Base-by-base conservation (phyloP, 1,140 invertebrate genomes). In the Maniola jurtina region DNA sequence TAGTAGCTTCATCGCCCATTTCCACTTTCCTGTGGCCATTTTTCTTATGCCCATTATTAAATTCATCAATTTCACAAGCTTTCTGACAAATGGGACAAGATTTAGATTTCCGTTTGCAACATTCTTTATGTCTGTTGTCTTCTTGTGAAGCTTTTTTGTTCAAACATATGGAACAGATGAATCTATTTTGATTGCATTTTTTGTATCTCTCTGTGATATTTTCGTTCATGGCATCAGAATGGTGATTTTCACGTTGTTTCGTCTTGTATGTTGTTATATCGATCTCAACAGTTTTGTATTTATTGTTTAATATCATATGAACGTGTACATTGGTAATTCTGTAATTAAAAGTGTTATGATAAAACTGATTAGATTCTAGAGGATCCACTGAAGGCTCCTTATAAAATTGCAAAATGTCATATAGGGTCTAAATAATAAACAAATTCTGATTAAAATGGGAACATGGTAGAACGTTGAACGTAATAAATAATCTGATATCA, bases 111-210 rank as follows among this genome's bases (percentile, higher is more conserved):
- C 59, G 64, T 68, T 75, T 72, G 58, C 61, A 63, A 10, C 66
- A 61, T 57, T 76, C 74, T 9, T 58, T 16, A 56, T 61, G 68
- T 45, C 47, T 65, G 13, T 10, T 57, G n/a, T 56, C 56, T 50
- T 76, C 72, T 59, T 70, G 64, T 56, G 61, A 70, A 0, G 66
- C 48, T 42, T 75, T 80, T 61, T 64, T 68, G 55, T 83, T 86
- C 9, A 84, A 67, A 66, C 84, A 86, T 9, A 84, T 76, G 10
- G 80, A 81, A 64, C 84, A 86, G 35, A 86, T 77, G 50, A 80
- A 83, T 72, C 66, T 71, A n/a, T 77, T 77, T 52, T 63, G 63
- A 54, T 66, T 52, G 8, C 25, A 36, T 57, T 66, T 68, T 55
- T 59, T 38, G 50, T 60, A 8, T 10, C 13, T 72, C 45, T 72